phyloP scores from a whole-genome alignment of 2,113 vertebrate genomes.

The Dasypus novemcinctus region DNA sequence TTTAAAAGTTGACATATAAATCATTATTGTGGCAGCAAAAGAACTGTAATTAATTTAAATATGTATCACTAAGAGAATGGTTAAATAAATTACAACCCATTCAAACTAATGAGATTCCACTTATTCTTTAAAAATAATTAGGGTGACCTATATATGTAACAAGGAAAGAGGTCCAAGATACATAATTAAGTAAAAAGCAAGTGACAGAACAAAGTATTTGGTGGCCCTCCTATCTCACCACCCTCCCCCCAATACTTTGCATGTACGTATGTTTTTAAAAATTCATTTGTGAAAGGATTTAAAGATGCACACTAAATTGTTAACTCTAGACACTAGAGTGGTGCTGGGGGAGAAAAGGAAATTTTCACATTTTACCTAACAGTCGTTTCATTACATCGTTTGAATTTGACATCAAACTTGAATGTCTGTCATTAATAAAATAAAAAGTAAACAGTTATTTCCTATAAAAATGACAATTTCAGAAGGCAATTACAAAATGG shows the following conservation, averaged over 20 bases:
- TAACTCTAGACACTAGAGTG: neutral
- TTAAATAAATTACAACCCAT: neutral
- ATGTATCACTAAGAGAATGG: neutral
- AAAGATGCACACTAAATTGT: neutral
- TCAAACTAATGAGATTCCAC: neutral
- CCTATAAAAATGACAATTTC: conserved; percentile 42
- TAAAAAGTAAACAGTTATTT: neutral
- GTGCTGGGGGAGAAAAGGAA: neutral
- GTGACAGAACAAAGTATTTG: neutral
- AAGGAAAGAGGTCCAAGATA: neutral
- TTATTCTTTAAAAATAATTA: neutral
- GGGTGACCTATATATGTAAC: neutral
- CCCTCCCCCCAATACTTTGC: neutral
- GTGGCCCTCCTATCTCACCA: no score
- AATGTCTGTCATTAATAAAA: neutral
- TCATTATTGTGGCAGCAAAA: conserved; percentile 2
- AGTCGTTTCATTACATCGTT: neutral
- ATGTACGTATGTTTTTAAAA: neutral
- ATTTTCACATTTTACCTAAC: neutral
- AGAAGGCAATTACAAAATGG: neutral
- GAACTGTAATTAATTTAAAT: neutral
- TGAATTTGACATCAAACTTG: neutral
- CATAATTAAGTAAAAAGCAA: neutral
- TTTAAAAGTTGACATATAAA: conserved; percentile 4
- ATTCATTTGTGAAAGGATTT: neutral